Base-by-base conservation (phyloP, 2,113 vertebrate species). In the Psilopsiagon aurifrons region DNA sequence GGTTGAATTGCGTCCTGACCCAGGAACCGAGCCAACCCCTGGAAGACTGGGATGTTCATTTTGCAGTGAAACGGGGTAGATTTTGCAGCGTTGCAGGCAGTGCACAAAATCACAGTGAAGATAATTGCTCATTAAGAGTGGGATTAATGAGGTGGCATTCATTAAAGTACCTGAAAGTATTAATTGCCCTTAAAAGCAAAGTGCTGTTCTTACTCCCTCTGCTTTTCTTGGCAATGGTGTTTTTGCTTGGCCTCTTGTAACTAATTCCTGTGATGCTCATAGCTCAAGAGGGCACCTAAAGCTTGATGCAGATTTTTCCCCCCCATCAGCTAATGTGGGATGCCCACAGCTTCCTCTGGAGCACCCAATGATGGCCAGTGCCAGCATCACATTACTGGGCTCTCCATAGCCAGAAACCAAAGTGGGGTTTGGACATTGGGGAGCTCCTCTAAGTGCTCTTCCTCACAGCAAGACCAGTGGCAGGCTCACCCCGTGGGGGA, bases 391-490 rank as follows among this genome's bases (percentile, higher is more conserved):
- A 6, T 35, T 49, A 39, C 39, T 20, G 60, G 41, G 29, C 22
- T 44, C 49, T 43, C 67, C 75, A 47, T 23, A 44, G 15, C 3
- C 7, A 9, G 64, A 52, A 54, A 15, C 14, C 7, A 31, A 5
- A 20, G 14, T 27, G 47, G 19, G 17, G 27, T 49, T 82, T 3
- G 4, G 66, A 39, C 28, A 13, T 0, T 43, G 23, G 43, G 20
- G 49, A 70, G n/a, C 51, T 88, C 63, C 31, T 2, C 19, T 2
- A 18, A 18, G 29, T 3, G 37, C n/a, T 35, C 12, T 47, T 71
- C 27, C 17, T 73, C 33, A 16, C 39, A 41, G 57, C 76, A 79
- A 46, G 46, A 33, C 35, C n/a, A 0, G 0, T 8, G 1, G 20
- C 31, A 13, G n/a, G 8, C 35, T 44, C 2, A 2, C 22, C 11